Conservation (phyloP, 1,140 invertebrate genomes). For the Lordiphosa stackelbergi region DNA sequence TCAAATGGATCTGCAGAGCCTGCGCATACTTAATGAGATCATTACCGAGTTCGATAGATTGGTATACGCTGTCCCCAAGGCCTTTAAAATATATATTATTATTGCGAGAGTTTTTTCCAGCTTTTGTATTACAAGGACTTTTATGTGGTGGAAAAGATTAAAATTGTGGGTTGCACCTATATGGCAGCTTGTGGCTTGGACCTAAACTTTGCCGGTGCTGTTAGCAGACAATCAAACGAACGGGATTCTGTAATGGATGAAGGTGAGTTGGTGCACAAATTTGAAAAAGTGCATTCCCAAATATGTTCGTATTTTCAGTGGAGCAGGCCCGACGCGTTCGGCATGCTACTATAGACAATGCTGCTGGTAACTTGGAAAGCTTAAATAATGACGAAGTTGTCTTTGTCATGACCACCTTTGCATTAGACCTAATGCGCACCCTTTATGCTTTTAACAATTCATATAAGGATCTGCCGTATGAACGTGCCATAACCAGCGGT, state of each 20-base stretch:
- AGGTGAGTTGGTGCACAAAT: background rate
- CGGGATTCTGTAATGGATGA: constrained; percentile 3
- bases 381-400: constrained; percentile 29
- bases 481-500: constrained; percentile 1
- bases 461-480: constrained; percentile 14
- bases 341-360: background rate
- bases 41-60: constrained; percentile 91
- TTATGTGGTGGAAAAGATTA: constrained; percentile 89
- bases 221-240: background rate
- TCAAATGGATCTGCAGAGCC: constrained; percentile 80
- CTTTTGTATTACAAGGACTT: constrained; percentile 30
- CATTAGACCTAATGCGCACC: constrained; percentile 47
- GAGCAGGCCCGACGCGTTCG: background rate
- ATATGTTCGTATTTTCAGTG: constrained; percentile 1
- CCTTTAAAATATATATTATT: background rate
- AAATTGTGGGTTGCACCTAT: constrained; percentile 94
- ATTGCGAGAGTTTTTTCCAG: background rate
- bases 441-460: constrained; percentile 23
- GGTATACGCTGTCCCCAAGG: constrained; percentile 23
- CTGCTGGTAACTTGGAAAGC: background rate
- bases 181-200: constrained; percentile 95
- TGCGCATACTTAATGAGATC: constrained; percentile 90
- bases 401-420: constrained; percentile 46
- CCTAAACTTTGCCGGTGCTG: constrained; percentile 16
- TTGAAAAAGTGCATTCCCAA: background rate